phyloP scores from a whole-genome alignment of 2,888 invertebrate species.

The Troglohyphantes excavatus region DNA sequence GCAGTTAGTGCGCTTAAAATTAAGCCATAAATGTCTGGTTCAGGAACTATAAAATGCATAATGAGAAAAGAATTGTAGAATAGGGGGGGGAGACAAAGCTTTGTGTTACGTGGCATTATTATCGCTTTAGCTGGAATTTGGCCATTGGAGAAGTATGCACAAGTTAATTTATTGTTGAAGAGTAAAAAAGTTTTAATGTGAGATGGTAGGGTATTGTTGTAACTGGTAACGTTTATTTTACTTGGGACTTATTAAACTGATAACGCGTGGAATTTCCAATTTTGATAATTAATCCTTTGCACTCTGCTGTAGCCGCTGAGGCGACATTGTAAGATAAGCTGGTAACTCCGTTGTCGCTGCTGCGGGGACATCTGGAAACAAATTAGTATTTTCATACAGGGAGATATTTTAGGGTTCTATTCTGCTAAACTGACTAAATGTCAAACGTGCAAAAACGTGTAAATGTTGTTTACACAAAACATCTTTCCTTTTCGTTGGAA shows the following conservation, averaged over 20 bases:
- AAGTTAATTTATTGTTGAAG: conserved; percentile 29
- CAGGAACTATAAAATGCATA: conserved; percentile 59
- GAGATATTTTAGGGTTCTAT: too few species aligned
- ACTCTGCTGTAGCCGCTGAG: too few species aligned
- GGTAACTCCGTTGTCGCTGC: too few species aligned
- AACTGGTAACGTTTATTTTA: not conserved
- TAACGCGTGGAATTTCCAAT: too few species aligned
- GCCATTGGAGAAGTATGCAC: conserved; percentile 42
- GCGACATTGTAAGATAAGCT: too few species aligned
- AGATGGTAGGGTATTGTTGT: not conserved
- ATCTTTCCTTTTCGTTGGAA: too few species aligned
- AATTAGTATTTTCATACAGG: too few species aligned
- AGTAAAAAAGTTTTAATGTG: not conserved
- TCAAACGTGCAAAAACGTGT: too few species aligned
- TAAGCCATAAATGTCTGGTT: conserved; percentile 52
- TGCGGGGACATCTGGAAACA: too few species aligned
- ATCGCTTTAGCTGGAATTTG: conserved; percentile 26
- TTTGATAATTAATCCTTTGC: too few species aligned
- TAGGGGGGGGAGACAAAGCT: conserved; percentile 28
- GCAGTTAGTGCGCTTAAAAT: conserved; percentile 49
- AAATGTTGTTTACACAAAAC: too few species aligned
- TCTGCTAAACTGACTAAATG: too few species aligned
- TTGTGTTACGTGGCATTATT: conserved; percentile 24
- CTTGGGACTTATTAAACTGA: not conserved
- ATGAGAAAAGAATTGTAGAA: conserved; percentile 46